Evolutionary conservation across 2,797 vertebrate species (phyloP).

Genomic region (Psittacula derbiana): DNA sequence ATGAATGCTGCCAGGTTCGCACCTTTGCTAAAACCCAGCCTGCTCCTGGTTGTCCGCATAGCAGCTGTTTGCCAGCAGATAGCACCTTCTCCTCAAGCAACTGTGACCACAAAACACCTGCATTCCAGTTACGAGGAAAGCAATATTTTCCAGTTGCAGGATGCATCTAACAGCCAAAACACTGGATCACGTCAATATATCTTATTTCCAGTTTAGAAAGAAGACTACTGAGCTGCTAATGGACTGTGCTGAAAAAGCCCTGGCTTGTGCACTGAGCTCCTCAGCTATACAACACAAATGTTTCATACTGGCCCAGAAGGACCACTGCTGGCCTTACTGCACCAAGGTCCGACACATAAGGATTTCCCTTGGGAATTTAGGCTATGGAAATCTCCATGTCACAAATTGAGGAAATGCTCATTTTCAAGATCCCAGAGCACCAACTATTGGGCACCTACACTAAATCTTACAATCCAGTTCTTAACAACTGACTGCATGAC

Average conservation of each 20-base stretch:
- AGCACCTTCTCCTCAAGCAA: neutral
- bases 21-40: neutral
- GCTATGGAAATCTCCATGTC: neutral
- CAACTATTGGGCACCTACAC: no score
- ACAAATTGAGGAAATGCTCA: rapidly evolving
- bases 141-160: neutral
- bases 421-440: neutral
- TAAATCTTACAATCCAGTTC: neutral
- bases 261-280: neutral
- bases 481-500: neutral
- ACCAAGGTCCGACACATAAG: rapidly evolving
- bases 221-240: neutral
- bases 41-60: neutral
- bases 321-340: neutral
- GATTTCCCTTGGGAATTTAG: neutral
- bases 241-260: neutral
- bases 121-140: neutral
- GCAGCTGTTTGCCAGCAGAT: neutral
- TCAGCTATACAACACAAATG: neutral
- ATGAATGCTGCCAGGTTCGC: neutral
- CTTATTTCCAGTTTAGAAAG: neutral
- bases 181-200: neutral
- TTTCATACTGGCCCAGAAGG: neutral
- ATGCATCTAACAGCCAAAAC: neutral
- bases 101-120: neutral